Conservation (phyloP, 2,888 invertebrate species). For the Xestia xanthographa region DNA sequence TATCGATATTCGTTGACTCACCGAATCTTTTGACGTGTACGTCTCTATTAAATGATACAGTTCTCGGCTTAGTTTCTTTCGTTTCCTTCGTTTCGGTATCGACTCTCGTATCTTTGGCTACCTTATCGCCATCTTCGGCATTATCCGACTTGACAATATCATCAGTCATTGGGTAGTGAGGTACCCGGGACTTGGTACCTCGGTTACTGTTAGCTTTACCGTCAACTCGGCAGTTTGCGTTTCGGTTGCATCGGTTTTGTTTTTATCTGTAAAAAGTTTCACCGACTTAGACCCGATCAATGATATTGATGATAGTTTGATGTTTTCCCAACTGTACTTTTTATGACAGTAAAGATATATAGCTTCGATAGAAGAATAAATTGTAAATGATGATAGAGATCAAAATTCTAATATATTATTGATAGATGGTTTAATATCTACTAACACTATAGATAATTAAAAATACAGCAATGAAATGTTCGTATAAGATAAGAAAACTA, state of each 20-base stretch:
- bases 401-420: background rate
- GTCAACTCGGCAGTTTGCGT: constrained; percentile 77
- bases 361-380: background rate
- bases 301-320: background rate
- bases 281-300: constrained; percentile 52
- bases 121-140: constrained; percentile 85
- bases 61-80: constrained; percentile 89
- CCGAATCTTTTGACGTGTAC: constrained; percentile 97
- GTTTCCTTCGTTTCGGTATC: constrained; percentile 85
- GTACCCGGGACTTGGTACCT: constrained; percentile 84
- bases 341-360: constrained; percentile 1
- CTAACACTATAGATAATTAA: background rate
- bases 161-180: constrained; percentile 87
- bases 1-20: constrained; percentile 86
- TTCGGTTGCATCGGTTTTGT: constrained; percentile 83
- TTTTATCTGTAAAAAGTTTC: constrained; percentile 83
- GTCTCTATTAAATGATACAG: constrained; percentile 97
- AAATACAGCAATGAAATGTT: constrained; percentile 24
- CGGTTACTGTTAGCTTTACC: constrained; percentile 72
- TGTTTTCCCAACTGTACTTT: constrained; percentile 2
- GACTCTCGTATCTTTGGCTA: constrained; percentile 78
- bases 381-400: constrained; percentile 10
- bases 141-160: constrained; percentile 84
- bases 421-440: constrained; percentile 3
- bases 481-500: background rate